Evolutionary conservation across 1,140 invertebrate genomes (phyloP).

Genomic region (Pseudomyrmex pallidus): DNA sequence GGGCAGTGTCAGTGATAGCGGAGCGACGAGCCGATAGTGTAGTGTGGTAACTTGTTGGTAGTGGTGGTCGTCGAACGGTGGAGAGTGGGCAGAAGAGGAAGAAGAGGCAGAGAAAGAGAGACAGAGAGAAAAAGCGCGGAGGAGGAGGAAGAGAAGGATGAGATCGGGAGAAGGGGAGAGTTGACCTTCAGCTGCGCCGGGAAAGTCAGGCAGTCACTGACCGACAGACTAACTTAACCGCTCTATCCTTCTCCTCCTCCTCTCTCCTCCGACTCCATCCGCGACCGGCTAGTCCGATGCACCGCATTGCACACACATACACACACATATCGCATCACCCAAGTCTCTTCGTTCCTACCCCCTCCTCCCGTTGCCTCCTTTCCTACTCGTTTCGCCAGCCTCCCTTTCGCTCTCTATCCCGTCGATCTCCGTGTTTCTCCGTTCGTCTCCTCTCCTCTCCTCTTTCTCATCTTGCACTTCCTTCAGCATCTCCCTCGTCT

Average conservation of each 20-base stretch:
- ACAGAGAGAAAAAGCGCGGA: slow-evolving; percentile 15
- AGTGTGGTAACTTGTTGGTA: slow-evolving; percentile 34
- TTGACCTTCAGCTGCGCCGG: slow-evolving; percentile 85
- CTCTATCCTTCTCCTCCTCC: slow-evolving; percentile 83
- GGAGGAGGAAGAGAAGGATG: slow-evolving; percentile 68
- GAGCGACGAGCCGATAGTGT: slow-evolving; percentile 55
- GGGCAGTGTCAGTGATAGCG: slow-evolving; percentile 65
- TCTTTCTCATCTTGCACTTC: slow-evolving; percentile 45
- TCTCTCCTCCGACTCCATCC: slow-evolving; percentile 78
- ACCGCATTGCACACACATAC: slow-evolving; percentile 69
- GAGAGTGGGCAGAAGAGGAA: slow-evolving; percentile 67
- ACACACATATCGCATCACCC: slow-evolving; percentile 39
- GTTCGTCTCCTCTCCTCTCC: slow-evolving; percentile 30
- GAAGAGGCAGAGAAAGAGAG: slow-evolving; percentile 61
- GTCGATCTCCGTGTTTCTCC: slow-evolving; percentile 2
- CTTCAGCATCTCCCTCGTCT: slow-evolving; percentile 62
- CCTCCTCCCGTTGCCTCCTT: neutral
- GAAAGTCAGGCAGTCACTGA: slow-evolving; percentile 86
- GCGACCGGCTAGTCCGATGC: slow-evolving; percentile 81
- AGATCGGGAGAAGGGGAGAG: slow-evolving; percentile 81
- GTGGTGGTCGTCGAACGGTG: slow-evolving; percentile 56
- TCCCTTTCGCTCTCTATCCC: slow-evolving; percentile 48
- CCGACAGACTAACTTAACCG: slow-evolving; percentile 86
- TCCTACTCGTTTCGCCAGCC: neutral
- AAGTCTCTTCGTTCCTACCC: slow-evolving; percentile 31